These are phyloP conservation scores for Ascidia mentula DNA, from an alignment of 23 tunicate species.

Conservation along the genomic window DNA sequence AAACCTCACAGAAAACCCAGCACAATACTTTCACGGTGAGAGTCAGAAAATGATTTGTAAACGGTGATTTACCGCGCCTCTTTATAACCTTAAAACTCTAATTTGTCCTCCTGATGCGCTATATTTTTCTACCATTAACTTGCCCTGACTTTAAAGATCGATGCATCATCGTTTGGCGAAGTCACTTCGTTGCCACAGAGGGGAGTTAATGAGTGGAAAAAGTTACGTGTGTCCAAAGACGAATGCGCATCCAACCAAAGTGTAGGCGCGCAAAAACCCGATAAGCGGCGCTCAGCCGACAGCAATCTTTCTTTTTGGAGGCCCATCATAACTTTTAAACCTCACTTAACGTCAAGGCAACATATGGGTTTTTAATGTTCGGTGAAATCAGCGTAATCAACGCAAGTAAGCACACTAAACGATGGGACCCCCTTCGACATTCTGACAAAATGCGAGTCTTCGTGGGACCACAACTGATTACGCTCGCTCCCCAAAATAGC, in stretches of 20 bases:
- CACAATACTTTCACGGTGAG: neutral
- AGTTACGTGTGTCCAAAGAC: neutral
- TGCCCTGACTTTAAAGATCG: neutral
- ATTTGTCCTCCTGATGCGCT: no score
- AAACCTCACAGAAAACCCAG: no score
- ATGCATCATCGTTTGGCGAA: constrained; percentile 4
- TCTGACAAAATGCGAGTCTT: neutral
- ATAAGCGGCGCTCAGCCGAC: neutral
- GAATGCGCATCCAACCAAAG: neutral
- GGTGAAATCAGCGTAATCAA: neutral
- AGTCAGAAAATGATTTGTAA: neutral
- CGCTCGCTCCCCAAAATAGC: neutral
- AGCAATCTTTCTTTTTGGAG: neutral
- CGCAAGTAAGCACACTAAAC: neutral
- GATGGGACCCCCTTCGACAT: neutral
- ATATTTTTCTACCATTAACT: no score
- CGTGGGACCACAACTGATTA: constrained; percentile 13
- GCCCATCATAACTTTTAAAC: constrained; percentile 2
- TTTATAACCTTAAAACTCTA: no score
- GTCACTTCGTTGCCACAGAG: constrained; percentile 4
- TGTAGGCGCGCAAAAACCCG: neutral
- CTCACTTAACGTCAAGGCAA: constrained; percentile 11
- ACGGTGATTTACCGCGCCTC: neutral
- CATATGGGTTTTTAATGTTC: constrained; percentile 4
- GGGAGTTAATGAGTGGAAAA: constrained; percentile 6